phyloP scores from a whole-genome alignment of 2,113 vertebrate species.

The Taurulus bubalis region DNA sequence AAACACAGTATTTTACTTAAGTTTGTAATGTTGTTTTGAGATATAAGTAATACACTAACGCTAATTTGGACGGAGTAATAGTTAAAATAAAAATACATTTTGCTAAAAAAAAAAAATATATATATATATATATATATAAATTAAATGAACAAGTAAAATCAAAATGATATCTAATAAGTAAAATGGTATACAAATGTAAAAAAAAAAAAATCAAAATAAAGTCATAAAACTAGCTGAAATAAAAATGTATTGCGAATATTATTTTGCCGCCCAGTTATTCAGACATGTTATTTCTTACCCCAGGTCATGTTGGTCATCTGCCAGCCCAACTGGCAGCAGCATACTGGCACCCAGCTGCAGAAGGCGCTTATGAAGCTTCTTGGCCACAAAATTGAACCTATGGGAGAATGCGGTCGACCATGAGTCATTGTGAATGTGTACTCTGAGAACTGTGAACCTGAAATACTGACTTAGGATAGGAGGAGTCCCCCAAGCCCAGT shows the following conservation, averaged over 20 bases:
- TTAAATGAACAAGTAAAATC: no score
- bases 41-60: no score
- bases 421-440: neutral
- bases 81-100: no score
- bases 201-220: neutral
- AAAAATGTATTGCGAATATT: neutral
- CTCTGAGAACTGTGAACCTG: neutral
- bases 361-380: slow-evolving; percentile 94
- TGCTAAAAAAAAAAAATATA: no score
- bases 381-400: slow-evolving; percentile 98
- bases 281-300: slow-evolving; percentile 84
- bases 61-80: no score
- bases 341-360: slow-evolving; percentile 88
- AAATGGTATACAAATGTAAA: no score
- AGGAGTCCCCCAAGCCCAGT: slow-evolving; percentile 95
- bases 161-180: no score
- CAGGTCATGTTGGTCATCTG: slow-evolving; percentile 95
- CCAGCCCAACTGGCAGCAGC: slow-evolving; percentile 87
- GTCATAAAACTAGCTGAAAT: neutral
- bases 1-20: no score
- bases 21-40: no score
- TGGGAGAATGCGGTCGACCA: neutral
- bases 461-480: slow-evolving; percentile 91
- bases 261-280: neutral
- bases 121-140: no score